phyloP scores from a whole-genome alignment of 2,888 invertebrate species.

The Dryococelus australis region DNA sequence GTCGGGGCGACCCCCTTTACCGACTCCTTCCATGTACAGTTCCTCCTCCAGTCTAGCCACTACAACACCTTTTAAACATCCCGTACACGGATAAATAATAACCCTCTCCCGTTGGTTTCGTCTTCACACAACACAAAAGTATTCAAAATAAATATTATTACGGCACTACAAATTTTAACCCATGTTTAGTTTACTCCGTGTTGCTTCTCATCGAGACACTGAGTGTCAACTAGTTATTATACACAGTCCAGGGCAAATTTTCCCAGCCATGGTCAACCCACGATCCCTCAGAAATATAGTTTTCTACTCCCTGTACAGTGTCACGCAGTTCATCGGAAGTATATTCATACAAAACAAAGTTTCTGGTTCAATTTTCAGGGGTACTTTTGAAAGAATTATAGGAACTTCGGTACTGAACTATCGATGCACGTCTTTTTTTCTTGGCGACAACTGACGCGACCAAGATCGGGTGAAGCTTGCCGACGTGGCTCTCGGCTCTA shows the following conservation, averaged over 20 bases:
- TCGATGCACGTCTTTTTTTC: too few species aligned
- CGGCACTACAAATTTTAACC: conserved; percentile 7
- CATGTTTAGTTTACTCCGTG: background rate
- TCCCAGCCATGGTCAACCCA: background rate
- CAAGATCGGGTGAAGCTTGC: too few species aligned
- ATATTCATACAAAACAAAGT: too few species aligned
- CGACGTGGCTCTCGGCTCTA: too few species aligned
- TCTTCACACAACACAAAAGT: too few species aligned
- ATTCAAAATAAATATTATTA: background rate
- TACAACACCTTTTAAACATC: background rate
- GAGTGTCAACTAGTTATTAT: background rate
- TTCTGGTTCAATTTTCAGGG: too few species aligned
- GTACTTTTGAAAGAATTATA: too few species aligned
- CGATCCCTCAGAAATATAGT: background rate
- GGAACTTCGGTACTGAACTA: too few species aligned
- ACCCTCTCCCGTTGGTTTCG: too few species aligned
- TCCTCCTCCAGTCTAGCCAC: background rate
- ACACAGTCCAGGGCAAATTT: background rate
- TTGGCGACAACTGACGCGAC: too few species aligned
- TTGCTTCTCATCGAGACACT: background rate
- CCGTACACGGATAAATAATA: too few species aligned
- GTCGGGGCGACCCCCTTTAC: too few species aligned
- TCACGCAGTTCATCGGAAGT: background rate
- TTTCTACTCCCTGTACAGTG: background rate
- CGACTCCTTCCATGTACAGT: background rate